Evolutionary conservation across 2,888 invertebrate species (phyloP).

Genomic region (Trichogramma dendrolimi): DNA sequence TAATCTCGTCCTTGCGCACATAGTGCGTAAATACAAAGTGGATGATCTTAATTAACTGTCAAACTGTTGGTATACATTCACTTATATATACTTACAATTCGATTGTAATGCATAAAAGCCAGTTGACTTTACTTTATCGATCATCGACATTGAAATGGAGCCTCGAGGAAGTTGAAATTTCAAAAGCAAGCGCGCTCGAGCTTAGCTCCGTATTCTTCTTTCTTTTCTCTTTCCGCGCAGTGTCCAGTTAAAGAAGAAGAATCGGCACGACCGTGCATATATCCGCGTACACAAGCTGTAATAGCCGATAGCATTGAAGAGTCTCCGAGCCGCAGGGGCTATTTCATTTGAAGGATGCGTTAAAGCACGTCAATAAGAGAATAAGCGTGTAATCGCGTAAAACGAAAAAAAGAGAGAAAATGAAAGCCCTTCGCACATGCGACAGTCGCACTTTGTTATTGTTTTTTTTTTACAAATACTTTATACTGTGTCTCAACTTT

Average conservation of each 20-base stretch:
- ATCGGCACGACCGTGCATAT: conserved; percentile 8
- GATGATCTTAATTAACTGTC: conserved; percentile 18
- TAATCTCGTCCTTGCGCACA: too few species aligned
- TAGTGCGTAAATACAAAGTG: background rate
- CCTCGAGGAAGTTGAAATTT: conserved; percentile 8
- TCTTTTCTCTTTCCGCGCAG: background rate
- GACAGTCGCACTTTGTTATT: conserved; percentile 5
- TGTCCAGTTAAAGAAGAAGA: background rate
- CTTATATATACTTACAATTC: too few species aligned
- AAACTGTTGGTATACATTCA: background rate
- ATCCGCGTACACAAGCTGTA: conserved; percentile 25
- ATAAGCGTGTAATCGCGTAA: conserved; percentile 26
- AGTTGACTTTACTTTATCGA: conserved; percentile 6
- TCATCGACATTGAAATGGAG: conserved; percentile 1
- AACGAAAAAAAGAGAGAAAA: conserved; percentile 35
- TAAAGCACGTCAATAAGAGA: conserved; percentile 34
- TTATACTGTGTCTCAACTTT: background rate
- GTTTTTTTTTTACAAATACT: background rate
- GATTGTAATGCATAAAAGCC: too few species aligned
- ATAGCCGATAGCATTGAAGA: conserved; percentile 36
- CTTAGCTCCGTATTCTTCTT: too few species aligned
- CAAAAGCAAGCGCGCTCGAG: background rate
- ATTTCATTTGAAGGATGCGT: conserved; percentile 30
- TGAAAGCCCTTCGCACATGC: conserved; percentile 20
- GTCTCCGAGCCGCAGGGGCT: conserved; percentile 10